Evolutionary conservation across 2,888 invertebrate species (phyloP).

Genomic region (Zhengitettix transpicula): DNA sequence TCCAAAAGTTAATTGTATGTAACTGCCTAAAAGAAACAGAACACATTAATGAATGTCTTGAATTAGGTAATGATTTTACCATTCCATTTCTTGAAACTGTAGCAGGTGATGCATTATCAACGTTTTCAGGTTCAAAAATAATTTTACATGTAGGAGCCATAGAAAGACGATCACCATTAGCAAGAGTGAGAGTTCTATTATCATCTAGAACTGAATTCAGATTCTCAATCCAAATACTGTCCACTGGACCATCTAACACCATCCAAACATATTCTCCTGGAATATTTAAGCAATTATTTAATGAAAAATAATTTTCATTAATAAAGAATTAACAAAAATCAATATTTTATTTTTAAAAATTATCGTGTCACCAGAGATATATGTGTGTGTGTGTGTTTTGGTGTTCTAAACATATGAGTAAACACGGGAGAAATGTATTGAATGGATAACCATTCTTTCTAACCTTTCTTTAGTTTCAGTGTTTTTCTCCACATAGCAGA

Average conservation of each 20-base stretch:
- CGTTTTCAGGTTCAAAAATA: slow-evolving; percentile 93
- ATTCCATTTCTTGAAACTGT: slow-evolving; percentile 88
- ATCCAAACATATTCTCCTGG: slow-evolving; percentile 81
- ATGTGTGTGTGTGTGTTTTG: no score
- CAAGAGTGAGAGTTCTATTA: slow-evolving; percentile 85
- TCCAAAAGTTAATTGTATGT: no score
- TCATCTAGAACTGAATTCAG: slow-evolving; percentile 93
- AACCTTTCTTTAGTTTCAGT: slow-evolving; percentile 63
- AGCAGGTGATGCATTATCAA: slow-evolving; percentile 94
- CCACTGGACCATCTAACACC: slow-evolving; percentile 89
- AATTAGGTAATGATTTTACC: slow-evolving; percentile 25
- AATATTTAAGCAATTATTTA: slow-evolving; percentile 2
- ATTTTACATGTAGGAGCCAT: slow-evolving; percentile 92
- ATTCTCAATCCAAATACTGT: slow-evolving; percentile 97
- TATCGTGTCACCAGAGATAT: no score
- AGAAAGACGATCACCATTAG: slow-evolving; percentile 85
- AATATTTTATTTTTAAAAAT: no score
- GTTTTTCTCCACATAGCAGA: slow-evolving; percentile 93
- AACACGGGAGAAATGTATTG: neutral
- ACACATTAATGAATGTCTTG: no score
- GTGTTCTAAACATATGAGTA: neutral
- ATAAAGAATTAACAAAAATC: no score
- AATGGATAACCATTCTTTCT: neutral
- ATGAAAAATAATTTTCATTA: no score
- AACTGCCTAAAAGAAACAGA: no score